Conservation (phyloP, 2,797 vertebrate species). For the Periophthalmus magnuspinnatus region DNA sequence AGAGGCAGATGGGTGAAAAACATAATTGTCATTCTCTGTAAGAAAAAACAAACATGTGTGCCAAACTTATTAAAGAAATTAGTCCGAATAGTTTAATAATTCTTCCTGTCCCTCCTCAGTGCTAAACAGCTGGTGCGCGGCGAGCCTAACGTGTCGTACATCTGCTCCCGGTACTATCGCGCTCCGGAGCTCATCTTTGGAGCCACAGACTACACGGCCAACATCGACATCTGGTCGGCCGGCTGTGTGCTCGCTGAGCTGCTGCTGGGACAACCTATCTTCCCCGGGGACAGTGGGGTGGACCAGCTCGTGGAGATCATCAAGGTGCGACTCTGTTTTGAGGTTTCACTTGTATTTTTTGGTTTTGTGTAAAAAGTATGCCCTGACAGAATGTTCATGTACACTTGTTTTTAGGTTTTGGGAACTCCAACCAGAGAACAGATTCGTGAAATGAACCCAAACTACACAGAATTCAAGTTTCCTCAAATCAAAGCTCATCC, state of each 20-base stretch:
- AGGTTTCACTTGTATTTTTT: neutral
- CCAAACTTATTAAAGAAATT: neutral
- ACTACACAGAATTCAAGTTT: constrained; percentile 97
- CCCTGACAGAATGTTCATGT: neutral
- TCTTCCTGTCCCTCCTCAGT: constrained; percentile 58
- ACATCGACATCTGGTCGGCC: constrained; percentile 95
- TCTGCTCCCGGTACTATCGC: constrained; percentile 94
- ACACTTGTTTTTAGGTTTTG: constrained; percentile 80
- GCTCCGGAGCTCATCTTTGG: constrained; percentile 95
- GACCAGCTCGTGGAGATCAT: constrained; percentile 97
- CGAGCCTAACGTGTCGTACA: constrained; percentile 94
- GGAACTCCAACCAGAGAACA: constrained; percentile 94
- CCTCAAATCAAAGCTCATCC: constrained; percentile 97
- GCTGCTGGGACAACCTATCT: constrained; percentile 91
- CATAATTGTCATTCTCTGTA: too few species aligned
- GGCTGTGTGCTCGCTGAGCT: constrained; percentile 92
- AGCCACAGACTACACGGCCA: constrained; percentile 94
- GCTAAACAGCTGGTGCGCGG: constrained; percentile 92
- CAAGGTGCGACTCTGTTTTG: constrained; percentile 71
- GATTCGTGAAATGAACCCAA: constrained; percentile 96
- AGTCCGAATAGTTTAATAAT: neutral
- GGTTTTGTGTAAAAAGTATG: neutral
- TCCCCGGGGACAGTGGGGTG: constrained; percentile 92
- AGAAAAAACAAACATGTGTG: constrained; percentile 4
- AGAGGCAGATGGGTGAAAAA: too few species aligned